Evolutionary conservation across 2,113 vertebrate genomes (phyloP).

Genomic region (Sceloporus undulatus): DNA sequence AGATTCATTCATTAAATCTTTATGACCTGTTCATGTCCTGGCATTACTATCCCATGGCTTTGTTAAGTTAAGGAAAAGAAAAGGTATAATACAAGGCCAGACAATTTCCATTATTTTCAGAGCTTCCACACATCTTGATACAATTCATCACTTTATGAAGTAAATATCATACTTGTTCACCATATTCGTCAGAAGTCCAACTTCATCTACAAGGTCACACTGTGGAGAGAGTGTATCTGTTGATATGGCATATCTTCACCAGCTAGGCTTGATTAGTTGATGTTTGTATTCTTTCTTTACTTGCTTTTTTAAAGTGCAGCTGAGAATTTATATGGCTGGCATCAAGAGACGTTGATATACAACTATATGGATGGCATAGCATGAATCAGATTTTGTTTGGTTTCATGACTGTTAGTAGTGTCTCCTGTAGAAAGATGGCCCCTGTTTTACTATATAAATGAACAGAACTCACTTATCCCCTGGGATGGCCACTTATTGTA

Average conservation of each 20-base stretch:
- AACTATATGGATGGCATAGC: background rate
- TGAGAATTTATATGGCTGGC: too few species aligned
- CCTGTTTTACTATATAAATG: background rate
- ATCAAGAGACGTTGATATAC: background rate
- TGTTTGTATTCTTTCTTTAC: background rate
- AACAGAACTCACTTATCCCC: background rate
- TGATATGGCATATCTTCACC: background rate
- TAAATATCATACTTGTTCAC: background rate
- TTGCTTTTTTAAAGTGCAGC: background rate
- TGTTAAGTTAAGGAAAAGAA: background rate
- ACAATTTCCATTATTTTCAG: background rate
- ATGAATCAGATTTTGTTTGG: background rate
- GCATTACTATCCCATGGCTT: background rate
- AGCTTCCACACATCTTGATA: conserved; percentile 5
- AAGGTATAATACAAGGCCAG: background rate
- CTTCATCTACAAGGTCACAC: background rate
- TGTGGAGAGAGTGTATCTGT: background rate
- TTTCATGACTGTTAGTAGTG: background rate
- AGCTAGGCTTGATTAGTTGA: too few species aligned
- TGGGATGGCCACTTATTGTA: background rate
- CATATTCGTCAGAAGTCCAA: background rate
- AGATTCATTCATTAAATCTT: conserved; percentile 46
- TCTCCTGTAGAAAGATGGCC: background rate
- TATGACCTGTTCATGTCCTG: conserved; percentile 50
- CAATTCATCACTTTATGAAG: background rate